Base-by-base conservation (phyloP, 2,888 invertebrate genomes). In the Tachina fera region DNA sequence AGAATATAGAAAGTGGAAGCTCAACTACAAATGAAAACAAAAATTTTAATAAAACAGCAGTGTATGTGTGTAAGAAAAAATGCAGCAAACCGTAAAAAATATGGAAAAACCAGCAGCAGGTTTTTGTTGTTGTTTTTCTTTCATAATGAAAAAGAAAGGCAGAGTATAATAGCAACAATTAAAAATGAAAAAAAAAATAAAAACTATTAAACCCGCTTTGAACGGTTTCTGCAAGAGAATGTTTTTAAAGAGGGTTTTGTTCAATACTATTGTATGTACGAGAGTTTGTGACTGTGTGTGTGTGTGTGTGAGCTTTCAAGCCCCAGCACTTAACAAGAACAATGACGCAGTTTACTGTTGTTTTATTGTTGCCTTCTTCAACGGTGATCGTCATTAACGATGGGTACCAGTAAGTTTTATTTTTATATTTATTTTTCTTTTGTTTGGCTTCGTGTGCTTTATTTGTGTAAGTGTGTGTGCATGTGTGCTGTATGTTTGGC, bases 81-180 rank as follows among this genome's bases (percentile, higher is more conserved):
- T n/a, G 16, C 63, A 63, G 9, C 10, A 63, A 63, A 47, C 22
- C 13, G 4, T 14, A 9, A 53, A 75, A 65, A 67, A 58, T 53
- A 71, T 11, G 43, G 43, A 74, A 78, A 53, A 80, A 81, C 56
- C 70, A 79, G 70, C 51, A 39, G 60, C 51, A 39, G 60, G 41
- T 53, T 58, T 75, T 63, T 65, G n/a, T n/a, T 74, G 31, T 11
- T 74, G 31, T 11, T 41, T 61, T 47, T n/a, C 11, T 77, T 61
- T 77, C 45, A 60, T 13, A 51, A 81, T 63, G 47, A 70, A 74
- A 77, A 83, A 86, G 83, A 83, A 86, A 72, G 72, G 68, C 61
- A 61, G 58, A 63, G 56, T 41, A 16, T 16, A 41, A 70, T 19
- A 70, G 19, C 39, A 71, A 56, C 19, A 65, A 63, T 19, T 43